phyloP scores from a whole-genome alignment of 2,797 vertebrate species.

The Peromyscus eremicus region DNA sequence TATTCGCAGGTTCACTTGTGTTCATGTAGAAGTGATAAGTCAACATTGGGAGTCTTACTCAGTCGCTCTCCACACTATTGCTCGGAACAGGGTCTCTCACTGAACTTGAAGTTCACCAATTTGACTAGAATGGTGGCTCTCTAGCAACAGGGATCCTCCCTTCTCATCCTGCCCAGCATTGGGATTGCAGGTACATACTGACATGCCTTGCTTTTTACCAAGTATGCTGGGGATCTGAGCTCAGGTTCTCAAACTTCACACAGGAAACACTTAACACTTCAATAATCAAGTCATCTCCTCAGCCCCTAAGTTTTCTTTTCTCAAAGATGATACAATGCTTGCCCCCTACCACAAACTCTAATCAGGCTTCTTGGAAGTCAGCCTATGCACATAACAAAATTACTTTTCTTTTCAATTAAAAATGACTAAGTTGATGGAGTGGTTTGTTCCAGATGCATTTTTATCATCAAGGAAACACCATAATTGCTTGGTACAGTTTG shows the following conservation, averaged over 20 bases:
- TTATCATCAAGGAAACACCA: not conserved
- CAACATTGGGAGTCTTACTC: not conserved
- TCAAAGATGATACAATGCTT: not conserved
- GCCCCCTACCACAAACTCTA: not conserved
- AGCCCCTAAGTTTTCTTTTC: not conserved
- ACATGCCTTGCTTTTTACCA: not conserved
- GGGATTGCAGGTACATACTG: not conserved
- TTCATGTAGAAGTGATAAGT: not conserved
- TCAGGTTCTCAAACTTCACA: not conserved
- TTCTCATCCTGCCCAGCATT: not conserved
- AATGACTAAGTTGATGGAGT: not conserved
- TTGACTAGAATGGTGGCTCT: not conserved
- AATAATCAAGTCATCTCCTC: not conserved
- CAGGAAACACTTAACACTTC: not conserved
- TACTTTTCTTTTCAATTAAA: slow-evolving; percentile 44
- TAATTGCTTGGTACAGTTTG: not conserved
- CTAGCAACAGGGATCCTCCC: too few species aligned
- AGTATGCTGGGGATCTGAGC: not conserved
- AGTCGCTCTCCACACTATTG: too few species aligned
- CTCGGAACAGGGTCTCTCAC: too few species aligned
- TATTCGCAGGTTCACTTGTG: too few species aligned
- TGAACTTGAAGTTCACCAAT: not conserved
- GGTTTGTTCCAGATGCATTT: not conserved
- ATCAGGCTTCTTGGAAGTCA: not conserved
- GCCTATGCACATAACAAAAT: not conserved